phyloP scores from a whole-genome alignment of 2,888 invertebrate genomes.

The Branchinecta sandiegonensis region DNA sequence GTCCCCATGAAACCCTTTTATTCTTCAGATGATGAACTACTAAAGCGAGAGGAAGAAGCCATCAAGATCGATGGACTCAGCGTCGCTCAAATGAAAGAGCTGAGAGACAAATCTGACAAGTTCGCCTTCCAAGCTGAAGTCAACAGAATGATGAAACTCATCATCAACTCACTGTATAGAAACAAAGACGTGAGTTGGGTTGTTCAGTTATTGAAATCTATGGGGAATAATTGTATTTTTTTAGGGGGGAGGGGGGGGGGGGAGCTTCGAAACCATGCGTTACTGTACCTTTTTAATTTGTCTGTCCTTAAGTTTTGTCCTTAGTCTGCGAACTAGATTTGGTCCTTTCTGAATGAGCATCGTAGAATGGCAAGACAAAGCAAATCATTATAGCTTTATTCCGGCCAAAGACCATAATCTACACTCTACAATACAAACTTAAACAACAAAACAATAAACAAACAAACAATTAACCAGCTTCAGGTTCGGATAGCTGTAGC shows the following conservation, averaged over 20 bases:
- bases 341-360: too few relatives aligned
- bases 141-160: slow-evolving; percentile 99
- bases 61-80: slow-evolving; percentile 89
- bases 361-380: too few relatives aligned
- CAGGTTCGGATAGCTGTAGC: too few relatives aligned
- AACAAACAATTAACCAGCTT: too few relatives aligned
- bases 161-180: slow-evolving; percentile 96
- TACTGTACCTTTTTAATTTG: neutral
- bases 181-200: slow-evolving; percentile 69
- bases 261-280: neutral
- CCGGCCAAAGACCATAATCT: too few relatives aligned
- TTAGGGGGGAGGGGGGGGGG: too few relatives aligned
- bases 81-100: slow-evolving; percentile 80
- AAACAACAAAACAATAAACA: too few relatives aligned
- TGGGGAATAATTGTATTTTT: neutral
- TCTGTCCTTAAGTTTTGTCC: too few relatives aligned
- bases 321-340: too few relatives aligned
- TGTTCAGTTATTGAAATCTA: neutral
- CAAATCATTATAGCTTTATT: too few relatives aligned
- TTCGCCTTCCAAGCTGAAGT: slow-evolving; percentile 79
- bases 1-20: neutral
- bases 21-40: slow-evolving; percentile 64
- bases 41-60: slow-evolving; percentile 85
- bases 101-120: slow-evolving; percentile 74
- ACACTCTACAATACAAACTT: too few relatives aligned